Evolutionary conservation across 2,113 vertebrate species (phyloP).

Genomic region (Solea senegalensis): DNA sequence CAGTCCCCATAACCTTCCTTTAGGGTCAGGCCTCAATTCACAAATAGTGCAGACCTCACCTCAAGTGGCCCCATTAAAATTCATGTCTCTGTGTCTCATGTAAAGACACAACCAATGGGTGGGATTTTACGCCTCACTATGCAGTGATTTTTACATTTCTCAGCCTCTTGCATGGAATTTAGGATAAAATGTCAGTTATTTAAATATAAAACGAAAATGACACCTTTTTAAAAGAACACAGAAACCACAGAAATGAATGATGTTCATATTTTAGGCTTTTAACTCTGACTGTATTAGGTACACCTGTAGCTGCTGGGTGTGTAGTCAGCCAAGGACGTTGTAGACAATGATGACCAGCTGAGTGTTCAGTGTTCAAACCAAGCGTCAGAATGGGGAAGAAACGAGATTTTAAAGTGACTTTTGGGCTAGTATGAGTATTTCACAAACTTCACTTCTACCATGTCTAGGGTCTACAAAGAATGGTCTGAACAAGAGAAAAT

Average conservation of each 20-base stretch:
- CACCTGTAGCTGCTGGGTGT: too few relatives aligned
- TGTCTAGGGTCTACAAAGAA: too few relatives aligned
- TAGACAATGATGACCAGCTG: too few relatives aligned
- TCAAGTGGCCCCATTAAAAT: slow-evolving; percentile 65
- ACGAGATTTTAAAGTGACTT: too few relatives aligned
- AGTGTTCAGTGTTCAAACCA: too few relatives aligned
- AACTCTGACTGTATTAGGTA: not conserved
- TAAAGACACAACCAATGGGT: slow-evolving; percentile 16
- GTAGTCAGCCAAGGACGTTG: too few relatives aligned
- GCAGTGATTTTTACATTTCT: not conserved
- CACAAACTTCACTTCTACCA: too few relatives aligned
- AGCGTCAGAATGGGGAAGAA: too few relatives aligned
- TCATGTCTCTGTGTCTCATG: slow-evolving; percentile 41
- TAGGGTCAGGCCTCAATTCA: slow-evolving; percentile 57
- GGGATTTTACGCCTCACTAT: not conserved
- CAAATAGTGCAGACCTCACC: slow-evolving; percentile 61
- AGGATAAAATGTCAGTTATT: not conserved
- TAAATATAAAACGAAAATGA: not conserved
- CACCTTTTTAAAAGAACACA: too few relatives aligned
- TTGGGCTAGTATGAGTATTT: too few relatives aligned
- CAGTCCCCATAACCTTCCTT: slow-evolving; percentile 49
- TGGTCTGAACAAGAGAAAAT: too few relatives aligned
- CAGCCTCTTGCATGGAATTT: not conserved
- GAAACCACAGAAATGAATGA: not conserved
- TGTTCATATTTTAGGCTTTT: not conserved